Conservation (phyloP, 2,888 invertebrate genomes). For the Lordiphosa andalusiaca region DNA sequence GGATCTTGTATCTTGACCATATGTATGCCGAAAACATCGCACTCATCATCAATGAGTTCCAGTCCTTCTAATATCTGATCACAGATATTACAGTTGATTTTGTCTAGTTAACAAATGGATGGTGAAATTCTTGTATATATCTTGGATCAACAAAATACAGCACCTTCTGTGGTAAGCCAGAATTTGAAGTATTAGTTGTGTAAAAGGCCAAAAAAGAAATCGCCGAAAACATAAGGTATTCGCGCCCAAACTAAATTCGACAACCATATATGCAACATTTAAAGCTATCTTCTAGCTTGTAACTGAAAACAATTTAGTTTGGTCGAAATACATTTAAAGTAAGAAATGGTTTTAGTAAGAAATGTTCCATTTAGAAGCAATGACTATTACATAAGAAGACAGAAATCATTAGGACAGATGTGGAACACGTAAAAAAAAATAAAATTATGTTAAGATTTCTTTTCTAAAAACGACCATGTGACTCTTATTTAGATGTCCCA, state of each 20-base stretch:
- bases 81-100: conserved; percentile 94
- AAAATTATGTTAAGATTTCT: too few relatives aligned
- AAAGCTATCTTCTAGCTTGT: background rate
- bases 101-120: conserved; percentile 82
- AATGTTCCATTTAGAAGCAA: conserved; percentile 10
- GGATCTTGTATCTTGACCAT: conserved; percentile 96
- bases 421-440: too few relatives aligned
- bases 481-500: too few relatives aligned
- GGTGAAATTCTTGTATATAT: too few relatives aligned
- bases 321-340: conserved; percentile 64
- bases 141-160: too few relatives aligned
- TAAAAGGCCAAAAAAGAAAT: conserved; percentile 61
- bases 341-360: conserved; percentile 37
- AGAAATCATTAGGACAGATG: background rate
- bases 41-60: conserved; percentile 94
- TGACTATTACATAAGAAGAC: conserved; percentile 4
- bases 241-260: conserved; percentile 76
- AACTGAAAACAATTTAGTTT: conserved; percentile 63
- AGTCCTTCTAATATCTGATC: conserved; percentile 93
- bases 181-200: conserved; percentile 32
- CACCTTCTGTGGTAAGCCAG: conserved; percentile 15
- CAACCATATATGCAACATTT: conserved; percentile 30
- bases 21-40: conserved; percentile 95
- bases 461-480: too few relatives aligned
- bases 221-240: conserved; percentile 78